These are phyloP conservation scores for Euclidia mi DNA, from an alignment of 2,888 invertebrate genomes.

Conservation along the genomic window DNA sequence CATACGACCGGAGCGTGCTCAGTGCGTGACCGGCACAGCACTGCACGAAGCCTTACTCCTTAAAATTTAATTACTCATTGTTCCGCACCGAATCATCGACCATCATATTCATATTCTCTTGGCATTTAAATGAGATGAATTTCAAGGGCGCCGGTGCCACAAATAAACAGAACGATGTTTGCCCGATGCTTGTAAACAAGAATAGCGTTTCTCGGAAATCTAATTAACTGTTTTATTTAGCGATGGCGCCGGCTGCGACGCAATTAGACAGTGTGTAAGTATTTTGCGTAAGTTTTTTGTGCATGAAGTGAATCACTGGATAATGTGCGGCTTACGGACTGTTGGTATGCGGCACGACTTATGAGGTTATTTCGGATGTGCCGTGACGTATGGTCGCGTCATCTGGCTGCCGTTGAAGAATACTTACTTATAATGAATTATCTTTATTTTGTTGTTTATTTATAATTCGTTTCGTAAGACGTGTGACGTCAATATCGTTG, in stretches of 20 bases:
- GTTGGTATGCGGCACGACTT: neutral
- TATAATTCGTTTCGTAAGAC: no score
- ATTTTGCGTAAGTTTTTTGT: constrained; percentile 55
- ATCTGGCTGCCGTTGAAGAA: no score
- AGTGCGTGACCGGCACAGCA: neutral
- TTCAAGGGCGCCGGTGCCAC: constrained; percentile 62
- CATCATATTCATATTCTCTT: constrained; percentile 13
- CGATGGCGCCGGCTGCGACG: constrained; percentile 52
- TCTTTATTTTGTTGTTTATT: no score
- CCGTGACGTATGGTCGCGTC: constrained; percentile 3
- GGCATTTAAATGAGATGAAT: constrained; percentile 35
- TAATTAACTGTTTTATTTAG: constrained; percentile 64
- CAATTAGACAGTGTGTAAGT: constrained; percentile 44
- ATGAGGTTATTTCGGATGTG: constrained; percentile 2
- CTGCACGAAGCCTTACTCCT: neutral
- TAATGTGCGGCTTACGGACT: neutral
- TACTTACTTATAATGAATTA: no score
- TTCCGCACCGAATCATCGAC: constrained; percentile 5
- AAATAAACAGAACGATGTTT: constrained; percentile 56
- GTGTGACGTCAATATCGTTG: no score
- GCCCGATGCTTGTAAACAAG: constrained; percentile 66
- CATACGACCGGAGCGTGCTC: no score
- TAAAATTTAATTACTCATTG: neutral
- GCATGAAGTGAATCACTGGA: constrained; percentile 46
- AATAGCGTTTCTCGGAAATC: constrained; percentile 76